Base-by-base conservation (phyloP, 2,888 invertebrate species). In the Platerodrilus igneus region DNA sequence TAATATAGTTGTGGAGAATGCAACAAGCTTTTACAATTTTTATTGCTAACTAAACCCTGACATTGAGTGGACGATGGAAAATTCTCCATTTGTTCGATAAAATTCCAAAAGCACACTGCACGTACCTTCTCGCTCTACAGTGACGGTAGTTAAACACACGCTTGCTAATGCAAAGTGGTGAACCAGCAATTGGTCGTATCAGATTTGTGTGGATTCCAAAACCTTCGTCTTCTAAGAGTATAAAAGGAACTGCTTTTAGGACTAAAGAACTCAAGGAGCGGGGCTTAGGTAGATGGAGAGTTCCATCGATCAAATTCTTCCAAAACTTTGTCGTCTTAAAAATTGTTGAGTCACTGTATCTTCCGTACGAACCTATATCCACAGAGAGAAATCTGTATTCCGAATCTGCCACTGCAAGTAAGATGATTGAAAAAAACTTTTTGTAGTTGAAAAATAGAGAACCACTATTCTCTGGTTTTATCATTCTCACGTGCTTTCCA, bases 61-160 rank as follows among this genome's bases (percentile, higher is more conserved):
- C 34, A 29, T 44, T 21, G n/a, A 32, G 9, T 2, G 60, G 45
- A 30, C 57, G 47, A 31, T 55, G 51, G 27, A 56, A 55, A 37
- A 59, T 58, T 28, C 50, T 17, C 52, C 53, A 58, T 37, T 58
- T 63, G 47, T 58, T 62, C 60, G 48, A 57, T 61, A 60, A 43
- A 43, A 63, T 62, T 25, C 57, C 60, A 52, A 63, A 63, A 26
- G 53, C 42, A 36, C 55, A 56, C 42, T 62, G 55, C 20, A 58
- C 51, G n/a, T n/a, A n/a, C n/a, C n/a, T n/a, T n/a, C n/a, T n/a
- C 26, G 57, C 61, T 33, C 50, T 35, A 11, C 45, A 43, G 32
- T 58, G 44, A 35, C 57, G 32, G 29, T 58, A 51, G 39, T 61
- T 58, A 43, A 56, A 60, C 31, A 55, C 48, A 37, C 45, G 33